A percentile compares a stretch with the other conserved stretches of the same genome.
Conservation (phyloP, 2,888 invertebrate genomes). For the Ptychoptera albimana region DNA sequence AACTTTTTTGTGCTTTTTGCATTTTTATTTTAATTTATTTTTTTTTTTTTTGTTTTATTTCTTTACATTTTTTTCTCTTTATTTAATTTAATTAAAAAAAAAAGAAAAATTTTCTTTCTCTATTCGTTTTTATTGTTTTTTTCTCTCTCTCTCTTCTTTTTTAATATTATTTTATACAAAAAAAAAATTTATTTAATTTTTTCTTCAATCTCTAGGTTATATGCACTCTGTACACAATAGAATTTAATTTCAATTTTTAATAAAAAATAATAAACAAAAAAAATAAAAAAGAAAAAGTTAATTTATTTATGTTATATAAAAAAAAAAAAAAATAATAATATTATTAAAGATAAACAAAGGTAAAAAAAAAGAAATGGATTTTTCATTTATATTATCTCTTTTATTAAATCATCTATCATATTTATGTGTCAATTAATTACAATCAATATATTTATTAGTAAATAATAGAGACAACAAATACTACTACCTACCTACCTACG, state of each 20-base stretch:
- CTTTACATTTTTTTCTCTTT: not conserved
- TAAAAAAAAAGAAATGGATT: constrained; percentile 1
- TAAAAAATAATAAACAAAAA: constrained; percentile 24
- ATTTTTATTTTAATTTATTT: not conserved
- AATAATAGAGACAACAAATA: too few species aligned
- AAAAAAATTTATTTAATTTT: constrained; percentile 1
- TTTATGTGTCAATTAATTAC: too few species aligned
- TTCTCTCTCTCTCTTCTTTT: not conserved
- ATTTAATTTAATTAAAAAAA: too few species aligned
- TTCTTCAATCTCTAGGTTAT: constrained; percentile 3
- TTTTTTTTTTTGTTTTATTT: not conserved
- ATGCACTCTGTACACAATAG: constrained; percentile 10
- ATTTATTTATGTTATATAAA: not conserved
- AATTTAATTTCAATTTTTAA: constrained; percentile 8
- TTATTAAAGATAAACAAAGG: not conserved
- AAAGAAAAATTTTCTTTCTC: too few species aligned
- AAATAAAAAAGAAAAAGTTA: constrained; percentile 21
- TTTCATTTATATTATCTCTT: constrained; percentile 1
- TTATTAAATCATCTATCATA: too few species aligned
- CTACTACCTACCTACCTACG: too few species aligned
- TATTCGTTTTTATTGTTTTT: too few species aligned
- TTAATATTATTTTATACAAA: not conserved
- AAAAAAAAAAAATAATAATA: not conserved
- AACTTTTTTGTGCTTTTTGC: constrained; percentile 35
- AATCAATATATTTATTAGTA: too few species aligned